Percentiles rank a stretch among this genome's conserved stretches.
phyloP scores from a whole-genome alignment of 2,888 invertebrate genomes.

The Nephrocerus scutellatus region DNA sequence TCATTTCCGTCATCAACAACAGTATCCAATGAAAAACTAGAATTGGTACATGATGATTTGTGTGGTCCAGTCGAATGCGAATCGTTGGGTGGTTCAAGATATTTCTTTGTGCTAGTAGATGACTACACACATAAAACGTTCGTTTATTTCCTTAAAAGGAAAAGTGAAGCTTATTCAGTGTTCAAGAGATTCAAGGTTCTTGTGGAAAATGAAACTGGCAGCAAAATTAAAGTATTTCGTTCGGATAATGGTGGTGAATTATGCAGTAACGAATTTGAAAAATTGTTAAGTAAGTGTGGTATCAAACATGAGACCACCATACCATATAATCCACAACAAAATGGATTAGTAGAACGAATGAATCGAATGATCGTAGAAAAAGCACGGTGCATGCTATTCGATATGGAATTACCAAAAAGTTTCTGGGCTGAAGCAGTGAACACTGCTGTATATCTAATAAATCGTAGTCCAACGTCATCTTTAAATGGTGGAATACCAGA shows the following conservation, averaged over 20 bases:
- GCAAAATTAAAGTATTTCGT: no score
- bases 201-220: slow-evolving; percentile 9
- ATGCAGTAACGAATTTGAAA: background rate
- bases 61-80: background rate
- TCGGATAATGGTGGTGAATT: slow-evolving; percentile 14
- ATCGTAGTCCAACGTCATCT: background rate
- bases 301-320: slow-evolving; percentile 6
- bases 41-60: background rate
- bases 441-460: slow-evolving; percentile 9
- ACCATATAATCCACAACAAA: slow-evolving; percentile 13
- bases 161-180: no score
- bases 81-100: background rate
- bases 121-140: background rate
- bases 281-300: background rate
- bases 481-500: slow-evolving; percentile 29
- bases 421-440: slow-evolving; percentile 35
- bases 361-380: slow-evolving; percentile 18
- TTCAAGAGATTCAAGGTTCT: slow-evolving; percentile 6
- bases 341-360: slow-evolving; percentile 4
- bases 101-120: slow-evolving; percentile 1
- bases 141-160: no score
- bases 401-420: slow-evolving; percentile 11
- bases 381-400: slow-evolving; percentile 16
- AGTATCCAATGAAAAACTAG: no score
- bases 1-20: no score